Evolutionary conservation across 2,888 invertebrate genomes (phyloP), one percentile per base, ranked within the genome.

Genomic region (Callyntrura guangdongensis): DNA sequence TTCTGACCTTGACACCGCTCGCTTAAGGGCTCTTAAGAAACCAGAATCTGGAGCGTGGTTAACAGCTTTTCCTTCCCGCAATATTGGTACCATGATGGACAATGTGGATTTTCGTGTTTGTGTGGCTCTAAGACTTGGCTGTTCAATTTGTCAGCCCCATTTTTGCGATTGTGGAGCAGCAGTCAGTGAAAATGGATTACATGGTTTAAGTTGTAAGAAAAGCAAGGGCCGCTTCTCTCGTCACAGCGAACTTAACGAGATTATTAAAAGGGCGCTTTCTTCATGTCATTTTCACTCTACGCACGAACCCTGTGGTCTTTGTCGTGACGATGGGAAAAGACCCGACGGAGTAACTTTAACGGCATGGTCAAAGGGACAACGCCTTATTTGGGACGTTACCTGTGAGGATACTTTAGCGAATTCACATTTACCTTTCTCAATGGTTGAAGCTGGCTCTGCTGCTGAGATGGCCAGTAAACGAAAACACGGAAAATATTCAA

Each of bases 331-430:
- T 22, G 82, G 64, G 4, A 79, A 79, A 22, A 14, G 82, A 6
- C 82, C 88, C 0, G 89, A 89, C 27, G 89, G 89, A 14, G 6
- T 56, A 0, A 49, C 88, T 11, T 14, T 88, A 11, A 25, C 53
- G 0, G 81, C 88, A 0, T 88, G 88, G 89, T 20, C 17, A 14
- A 56, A 83, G 0, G 89, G 83, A 14, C 61, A 74, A 47, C 6
- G 25, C 2, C 14, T 82, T 0, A 47, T 89, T 4, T 89, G 83
- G 89, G 89, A 89, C n/a, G 53, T 59, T 9, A 89, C 89, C 5
- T 74, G 82, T 47, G 20, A n/a, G 4, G 89, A 89, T 36, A 83
- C 83, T n/a, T 11, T 89, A 14, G 83, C 89, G 1, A 9, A 27
- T 0, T 83, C 89, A 12, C 59, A 89, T 61, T 4, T 83, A n/a